Conservation (phyloP, 2,888 invertebrate species). For the Hyposoter didymator region DNA sequence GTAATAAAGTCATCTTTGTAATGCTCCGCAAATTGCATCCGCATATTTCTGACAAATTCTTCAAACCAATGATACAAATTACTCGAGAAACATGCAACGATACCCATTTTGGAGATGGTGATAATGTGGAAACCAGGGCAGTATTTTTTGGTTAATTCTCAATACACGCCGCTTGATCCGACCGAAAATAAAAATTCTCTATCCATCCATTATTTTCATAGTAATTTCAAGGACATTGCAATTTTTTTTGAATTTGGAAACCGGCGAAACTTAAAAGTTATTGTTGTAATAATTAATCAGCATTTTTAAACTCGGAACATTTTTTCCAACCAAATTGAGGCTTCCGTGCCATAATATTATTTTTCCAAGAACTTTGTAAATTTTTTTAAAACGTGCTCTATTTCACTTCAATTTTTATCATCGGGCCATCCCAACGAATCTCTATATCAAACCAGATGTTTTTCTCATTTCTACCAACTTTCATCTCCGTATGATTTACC, state of each 20-base stretch:
- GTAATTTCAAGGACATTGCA: not conserved
- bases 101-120: not conserved
- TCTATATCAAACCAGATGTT: conserved; percentile 20
- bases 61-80: not conserved
- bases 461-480: not conserved
- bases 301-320: not conserved
- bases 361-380: not conserved
- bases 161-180: not conserved
- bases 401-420: not conserved
- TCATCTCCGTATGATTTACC: not conserved
- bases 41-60: not conserved
- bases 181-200: not conserved
- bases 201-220: not conserved
- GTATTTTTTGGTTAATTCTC: not conserved
- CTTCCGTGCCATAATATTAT: not conserved
- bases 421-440: not conserved
- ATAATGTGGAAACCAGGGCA: not conserved
- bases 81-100: not conserved
- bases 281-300: not conserved
- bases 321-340: not conserved
- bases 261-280: not conserved
- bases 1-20: no score
- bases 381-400: not conserved
- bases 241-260: no score
- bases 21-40: not conserved